These are phyloP conservation scores for Chionoecetes opilio DNA, from an alignment of 1,140 invertebrate species.

Conservation along the genomic window DNA sequence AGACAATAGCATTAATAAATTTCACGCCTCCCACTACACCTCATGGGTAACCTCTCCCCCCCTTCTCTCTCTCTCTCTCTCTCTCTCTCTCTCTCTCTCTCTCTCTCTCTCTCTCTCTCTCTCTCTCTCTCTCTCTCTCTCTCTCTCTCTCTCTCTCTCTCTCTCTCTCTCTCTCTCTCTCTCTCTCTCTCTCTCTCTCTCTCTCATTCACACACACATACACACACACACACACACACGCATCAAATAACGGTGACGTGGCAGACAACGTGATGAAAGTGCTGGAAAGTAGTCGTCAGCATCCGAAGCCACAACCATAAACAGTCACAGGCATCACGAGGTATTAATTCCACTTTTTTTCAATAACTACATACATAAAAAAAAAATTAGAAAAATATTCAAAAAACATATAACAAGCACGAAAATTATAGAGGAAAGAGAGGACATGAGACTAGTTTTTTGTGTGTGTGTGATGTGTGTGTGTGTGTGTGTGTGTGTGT, in stretches of 20 bases:
- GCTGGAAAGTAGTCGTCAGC: too few relatives aligned
- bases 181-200: neutral
- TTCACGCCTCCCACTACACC: too few relatives aligned
- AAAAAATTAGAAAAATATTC: too few relatives aligned
- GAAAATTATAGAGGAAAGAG: neutral
- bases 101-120: neutral
- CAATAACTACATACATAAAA: too few relatives aligned
- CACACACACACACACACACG: too few relatives aligned
- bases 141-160: neutral
- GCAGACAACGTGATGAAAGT: too few relatives aligned
- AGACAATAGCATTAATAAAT: too few relatives aligned
- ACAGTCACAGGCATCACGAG: too few relatives aligned
- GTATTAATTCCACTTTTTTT: too few relatives aligned
- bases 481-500: neutral
- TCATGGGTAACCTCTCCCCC: neutral
- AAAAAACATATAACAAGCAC: neutral
- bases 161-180: neutral
- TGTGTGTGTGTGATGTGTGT: neutral
- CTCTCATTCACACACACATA: too few relatives aligned
- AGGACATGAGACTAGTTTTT: neutral
- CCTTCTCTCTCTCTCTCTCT: neutral
- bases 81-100: neutral
- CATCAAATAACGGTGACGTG: too few relatives aligned
- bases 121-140: conserved; percentile 8
- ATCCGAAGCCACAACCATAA: too few relatives aligned